phyloP scores from a whole-genome alignment of 2,888 invertebrate genomes.

The Cephonodes hylas region DNA sequence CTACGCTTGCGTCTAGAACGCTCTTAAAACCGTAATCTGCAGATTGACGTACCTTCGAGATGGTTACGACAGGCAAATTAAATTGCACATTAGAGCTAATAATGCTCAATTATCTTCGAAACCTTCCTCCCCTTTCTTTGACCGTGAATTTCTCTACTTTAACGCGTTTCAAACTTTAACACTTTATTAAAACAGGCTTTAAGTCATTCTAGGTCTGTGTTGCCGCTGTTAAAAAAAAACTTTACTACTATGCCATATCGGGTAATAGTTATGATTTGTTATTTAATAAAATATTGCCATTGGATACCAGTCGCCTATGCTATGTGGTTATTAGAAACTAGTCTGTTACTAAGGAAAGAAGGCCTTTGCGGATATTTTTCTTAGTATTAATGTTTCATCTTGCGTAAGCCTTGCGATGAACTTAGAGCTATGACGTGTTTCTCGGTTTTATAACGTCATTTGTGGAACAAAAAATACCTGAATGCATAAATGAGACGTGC shows the following conservation, averaged over 20 bases:
- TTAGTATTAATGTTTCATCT: not conserved
- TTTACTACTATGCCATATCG: not conserved
- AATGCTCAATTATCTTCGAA: slow-evolving; percentile 48
- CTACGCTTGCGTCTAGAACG: slow-evolving; percentile 78
- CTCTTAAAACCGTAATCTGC: slow-evolving; percentile 77
- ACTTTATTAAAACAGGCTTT: not conserved
- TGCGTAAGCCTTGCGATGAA: not conserved
- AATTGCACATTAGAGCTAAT: slow-evolving; percentile 66
- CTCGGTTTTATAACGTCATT: not conserved
- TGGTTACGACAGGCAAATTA: slow-evolving; percentile 75
- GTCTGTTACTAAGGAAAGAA: not conserved
- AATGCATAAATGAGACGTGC: not conserved
- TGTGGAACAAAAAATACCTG: not conserved
- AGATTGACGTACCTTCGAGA: slow-evolving; percentile 75
- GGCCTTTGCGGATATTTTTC: not conserved
- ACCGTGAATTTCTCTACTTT: slow-evolving; percentile 30
- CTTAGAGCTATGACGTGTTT: not conserved
- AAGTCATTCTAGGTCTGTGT: not conserved
- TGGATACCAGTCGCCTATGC: not conserved
- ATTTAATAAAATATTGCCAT: not conserved
- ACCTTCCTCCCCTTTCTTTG: slow-evolving; percentile 34
- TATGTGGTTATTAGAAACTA: not conserved
- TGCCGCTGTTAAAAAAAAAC: not conserved
- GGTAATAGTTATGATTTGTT: not conserved
- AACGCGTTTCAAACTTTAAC: not conserved